Conservation (phyloP, 1,140 invertebrate genomes). For the Drosophila carrolli region DNA sequence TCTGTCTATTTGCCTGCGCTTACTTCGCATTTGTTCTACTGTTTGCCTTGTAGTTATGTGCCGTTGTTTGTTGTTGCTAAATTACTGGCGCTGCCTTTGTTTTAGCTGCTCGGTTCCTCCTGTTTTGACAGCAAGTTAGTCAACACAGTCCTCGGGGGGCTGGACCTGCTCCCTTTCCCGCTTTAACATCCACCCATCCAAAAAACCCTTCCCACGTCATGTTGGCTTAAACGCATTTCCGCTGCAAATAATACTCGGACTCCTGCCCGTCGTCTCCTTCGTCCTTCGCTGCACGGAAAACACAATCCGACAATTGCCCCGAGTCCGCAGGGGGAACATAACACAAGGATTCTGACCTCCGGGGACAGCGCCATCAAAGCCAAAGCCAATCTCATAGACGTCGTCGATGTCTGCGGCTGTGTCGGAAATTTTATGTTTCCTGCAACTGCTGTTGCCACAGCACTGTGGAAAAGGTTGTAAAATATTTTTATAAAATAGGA, state of each 20-base stretch:
- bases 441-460: slow-evolving; percentile 21
- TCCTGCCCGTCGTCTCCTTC: neutral
- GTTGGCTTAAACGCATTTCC: slow-evolving; percentile 75
- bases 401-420: slow-evolving; percentile 42
- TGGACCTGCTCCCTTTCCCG: neutral
- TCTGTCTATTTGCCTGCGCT: slow-evolving; percentile 56
- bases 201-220: slow-evolving; percentile 13
- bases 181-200: neutral
- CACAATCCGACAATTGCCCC: slow-evolving; percentile 36
- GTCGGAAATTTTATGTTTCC: slow-evolving; percentile 52
- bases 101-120: slow-evolving; percentile 29
- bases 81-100: slow-evolving; percentile 69
- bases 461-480: neutral
- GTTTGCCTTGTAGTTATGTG: slow-evolving; percentile 73
- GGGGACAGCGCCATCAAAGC: slow-evolving; percentile 31
- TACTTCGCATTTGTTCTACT: slow-evolving; percentile 68
- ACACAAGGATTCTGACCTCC: slow-evolving; percentile 25
- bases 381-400: slow-evolving; percentile 47
- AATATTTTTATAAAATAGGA: neutral
- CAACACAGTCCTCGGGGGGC: slow-evolving; percentile 46
- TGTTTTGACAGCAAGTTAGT: slow-evolving; percentile 79
- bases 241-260: slow-evolving; percentile 62
- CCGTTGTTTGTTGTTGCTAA: slow-evolving; percentile 71
- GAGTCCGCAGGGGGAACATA: slow-evolving; percentile 17
- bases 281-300: slow-evolving; percentile 43